Evolutionary conservation across 2,113 vertebrate species (phyloP).

Genomic region (Petrocephalus zakoni): DNA sequence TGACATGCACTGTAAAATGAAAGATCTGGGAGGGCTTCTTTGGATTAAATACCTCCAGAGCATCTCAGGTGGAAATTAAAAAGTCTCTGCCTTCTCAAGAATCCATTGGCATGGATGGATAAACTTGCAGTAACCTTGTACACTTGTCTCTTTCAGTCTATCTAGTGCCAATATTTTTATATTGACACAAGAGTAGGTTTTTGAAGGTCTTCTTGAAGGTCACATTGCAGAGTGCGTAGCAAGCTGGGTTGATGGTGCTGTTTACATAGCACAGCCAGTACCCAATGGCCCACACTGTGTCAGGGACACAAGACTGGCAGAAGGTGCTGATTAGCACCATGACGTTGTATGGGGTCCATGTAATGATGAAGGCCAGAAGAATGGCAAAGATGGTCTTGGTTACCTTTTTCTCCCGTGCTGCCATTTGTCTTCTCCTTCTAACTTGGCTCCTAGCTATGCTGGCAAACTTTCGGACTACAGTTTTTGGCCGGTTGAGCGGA

Average conservation of each 20-base stretch:
- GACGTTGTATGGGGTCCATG: conserved; percentile 97
- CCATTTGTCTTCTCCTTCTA: conserved; percentile 94
- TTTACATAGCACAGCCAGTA: conserved; percentile 99
- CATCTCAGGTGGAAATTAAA: not conserved
- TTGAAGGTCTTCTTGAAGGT: conserved; percentile 99
- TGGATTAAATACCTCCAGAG: not conserved
- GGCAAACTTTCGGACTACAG: conserved; percentile 90
- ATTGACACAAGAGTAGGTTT: conserved; percentile 93
- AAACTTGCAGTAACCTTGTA: not conserved
- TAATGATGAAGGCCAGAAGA: conserved; percentile 92
- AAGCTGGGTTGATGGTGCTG: conserved; percentile 97
- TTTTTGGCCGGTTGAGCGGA: conserved; percentile 71
- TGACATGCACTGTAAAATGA: not conserved
- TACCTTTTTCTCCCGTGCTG: conserved; percentile 93
- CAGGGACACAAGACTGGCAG: conserved; percentile 85
- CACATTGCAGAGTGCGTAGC: conserved; percentile 95
- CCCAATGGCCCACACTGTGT: conserved; percentile 90
- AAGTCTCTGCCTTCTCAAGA: not conserved
- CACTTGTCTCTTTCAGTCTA: conserved; percentile 55
- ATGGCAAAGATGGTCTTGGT: conserved; percentile 98
- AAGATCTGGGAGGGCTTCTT: not conserved
- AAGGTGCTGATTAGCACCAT: conserved; percentile 98
- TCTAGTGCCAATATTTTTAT: conserved; percentile 92
- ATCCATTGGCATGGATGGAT: not conserved
- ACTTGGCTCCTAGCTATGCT: conserved; percentile 96